phyloP scores from a whole-genome alignment of 1,140 invertebrate genomes.

The Tetranychus urticae region DNA sequence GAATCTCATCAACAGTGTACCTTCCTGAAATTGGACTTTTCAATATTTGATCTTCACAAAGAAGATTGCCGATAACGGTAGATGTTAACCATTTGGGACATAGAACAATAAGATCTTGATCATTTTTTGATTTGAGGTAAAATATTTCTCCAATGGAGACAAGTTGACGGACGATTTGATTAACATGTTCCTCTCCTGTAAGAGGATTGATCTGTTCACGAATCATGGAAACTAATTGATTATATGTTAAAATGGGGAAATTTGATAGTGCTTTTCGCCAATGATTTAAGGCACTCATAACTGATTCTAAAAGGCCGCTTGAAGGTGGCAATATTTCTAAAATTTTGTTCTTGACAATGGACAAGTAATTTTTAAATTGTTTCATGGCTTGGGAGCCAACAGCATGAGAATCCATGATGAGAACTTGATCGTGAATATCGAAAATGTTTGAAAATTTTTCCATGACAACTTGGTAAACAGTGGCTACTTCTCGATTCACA shows the following conservation, averaged over 20 bases:
- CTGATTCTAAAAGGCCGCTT: conserved; percentile 35
- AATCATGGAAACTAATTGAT: conserved; percentile 34
- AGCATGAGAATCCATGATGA: conserved; percentile 34
- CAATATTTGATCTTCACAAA: conserved; percentile 37
- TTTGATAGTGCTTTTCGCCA: conserved; percentile 27
- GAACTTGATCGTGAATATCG: conserved; percentile 27
- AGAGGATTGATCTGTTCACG: conserved; percentile 39
- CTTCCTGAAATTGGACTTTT: conserved; percentile 43
- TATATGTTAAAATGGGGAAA: conserved; percentile 41
- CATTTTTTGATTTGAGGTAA: conserved; percentile 9
- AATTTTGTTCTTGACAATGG: conserved; percentile 22
- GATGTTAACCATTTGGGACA: conserved; percentile 46
- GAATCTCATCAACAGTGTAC: conserved; percentile 51
- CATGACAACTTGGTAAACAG: conserved; percentile 25
- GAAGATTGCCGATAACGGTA: conserved; percentile 41
- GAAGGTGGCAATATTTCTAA: conserved; percentile 29
- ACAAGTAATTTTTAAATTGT: conserved; percentile 28
- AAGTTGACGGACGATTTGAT: conserved; percentile 38
- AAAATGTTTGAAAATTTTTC: conserved; percentile 28
- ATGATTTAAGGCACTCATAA: conserved; percentile 27
- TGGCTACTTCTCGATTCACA: conserved; percentile 19
- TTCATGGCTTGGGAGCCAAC: conserved; percentile 31
- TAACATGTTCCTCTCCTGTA: conserved; percentile 38
- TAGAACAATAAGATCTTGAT: conserved; percentile 40
- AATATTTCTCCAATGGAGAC: conserved; percentile 39